Percentiles rank a stretch among this genome's conserved stretches.
These are phyloP conservation scores for Podarcis raffonei DNA, from an alignment of 2,113 vertebrate genomes.

Conservation along the genomic window DNA sequence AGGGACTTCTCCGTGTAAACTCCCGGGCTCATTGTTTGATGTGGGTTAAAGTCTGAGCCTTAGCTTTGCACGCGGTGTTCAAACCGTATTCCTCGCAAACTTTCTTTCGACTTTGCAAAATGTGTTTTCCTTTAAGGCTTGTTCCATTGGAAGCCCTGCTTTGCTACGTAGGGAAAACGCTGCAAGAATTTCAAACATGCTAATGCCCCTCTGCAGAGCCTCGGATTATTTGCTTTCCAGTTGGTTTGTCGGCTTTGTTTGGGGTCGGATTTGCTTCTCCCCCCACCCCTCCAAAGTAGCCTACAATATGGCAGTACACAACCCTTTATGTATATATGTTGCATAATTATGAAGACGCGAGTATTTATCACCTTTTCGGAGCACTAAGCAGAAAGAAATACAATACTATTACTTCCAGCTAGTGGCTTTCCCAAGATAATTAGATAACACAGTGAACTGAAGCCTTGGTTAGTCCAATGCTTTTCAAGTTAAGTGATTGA, in stretches of 20 bases:
- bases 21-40: constrained; percentile 52
- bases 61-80: constrained; percentile 44
- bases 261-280: constrained; percentile 44
- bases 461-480: constrained; percentile 81
- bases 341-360: constrained; percentile 82
- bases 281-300: constrained; percentile 62
- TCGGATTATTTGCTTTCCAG: constrained; percentile 65
- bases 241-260: constrained; percentile 45
- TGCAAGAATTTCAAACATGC: constrained; percentile 60
- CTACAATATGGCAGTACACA: constrained; percentile 65
- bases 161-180: constrained; percentile 64
- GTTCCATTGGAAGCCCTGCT: constrained; percentile 61
- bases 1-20: neutral
- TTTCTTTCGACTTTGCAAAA: constrained; percentile 54
- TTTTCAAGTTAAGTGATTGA: constrained; percentile 99
- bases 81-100: constrained; percentile 47
- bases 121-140: constrained; percentile 71
- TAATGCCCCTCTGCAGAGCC: constrained; percentile 67
- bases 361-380: constrained; percentile 86
- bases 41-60: constrained; percentile 54
- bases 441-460: constrained; percentile 81
- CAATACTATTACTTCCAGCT: constrained; percentile 86
- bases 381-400: constrained; percentile 84
- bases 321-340: constrained; percentile 81
- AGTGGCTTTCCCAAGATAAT: constrained; percentile 89